Percentiles rank a stretch among this genome's conserved stretches.
Evolutionary conservation across 1,140 invertebrate species (phyloP).

Genomic region (Dryas iulia): DNA sequence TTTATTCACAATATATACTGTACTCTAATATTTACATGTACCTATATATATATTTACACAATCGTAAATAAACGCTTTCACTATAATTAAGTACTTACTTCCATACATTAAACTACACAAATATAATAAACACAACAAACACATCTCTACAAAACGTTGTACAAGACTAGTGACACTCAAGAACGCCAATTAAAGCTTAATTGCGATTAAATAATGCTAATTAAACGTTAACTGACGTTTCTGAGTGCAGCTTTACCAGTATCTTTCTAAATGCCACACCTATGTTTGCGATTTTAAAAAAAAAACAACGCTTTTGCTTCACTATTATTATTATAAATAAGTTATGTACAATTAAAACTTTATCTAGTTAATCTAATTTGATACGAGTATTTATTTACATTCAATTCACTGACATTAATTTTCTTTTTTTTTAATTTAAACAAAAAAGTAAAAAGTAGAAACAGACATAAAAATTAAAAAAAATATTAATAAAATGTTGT

Average conservation of each 20-base stretch:
- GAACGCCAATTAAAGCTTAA: not conserved
- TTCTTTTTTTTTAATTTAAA: not conserved
- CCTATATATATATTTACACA: conserved; percentile 50
- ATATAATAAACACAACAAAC: conserved; percentile 34
- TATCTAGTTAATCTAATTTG: not conserved
- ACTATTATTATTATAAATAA: not conserved
- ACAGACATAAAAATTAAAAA: not conserved
- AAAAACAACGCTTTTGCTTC: not conserved
- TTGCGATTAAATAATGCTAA: not conserved
- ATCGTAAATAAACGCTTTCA: conserved; percentile 60
- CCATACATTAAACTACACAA: conserved; percentile 45
- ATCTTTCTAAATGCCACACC: not conserved
- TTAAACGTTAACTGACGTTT: not conserved
- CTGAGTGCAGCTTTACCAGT: not conserved
- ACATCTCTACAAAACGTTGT: conserved; percentile 2
- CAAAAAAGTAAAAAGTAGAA: not conserved
- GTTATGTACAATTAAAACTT: not conserved
- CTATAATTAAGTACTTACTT: conserved; percentile 66
- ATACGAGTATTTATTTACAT: conserved; percentile 7
- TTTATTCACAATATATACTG: conserved; percentile 74
- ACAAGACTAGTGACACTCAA: conserved; percentile 13
- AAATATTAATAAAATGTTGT: too few relatives aligned
- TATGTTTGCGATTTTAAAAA: not conserved
- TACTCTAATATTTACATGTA: conserved; percentile 35
- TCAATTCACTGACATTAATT: conserved; percentile 1